Evolutionary conservation across 1,140 invertebrate genomes (phyloP).

Genomic region (Bombus waltoni): DNA sequence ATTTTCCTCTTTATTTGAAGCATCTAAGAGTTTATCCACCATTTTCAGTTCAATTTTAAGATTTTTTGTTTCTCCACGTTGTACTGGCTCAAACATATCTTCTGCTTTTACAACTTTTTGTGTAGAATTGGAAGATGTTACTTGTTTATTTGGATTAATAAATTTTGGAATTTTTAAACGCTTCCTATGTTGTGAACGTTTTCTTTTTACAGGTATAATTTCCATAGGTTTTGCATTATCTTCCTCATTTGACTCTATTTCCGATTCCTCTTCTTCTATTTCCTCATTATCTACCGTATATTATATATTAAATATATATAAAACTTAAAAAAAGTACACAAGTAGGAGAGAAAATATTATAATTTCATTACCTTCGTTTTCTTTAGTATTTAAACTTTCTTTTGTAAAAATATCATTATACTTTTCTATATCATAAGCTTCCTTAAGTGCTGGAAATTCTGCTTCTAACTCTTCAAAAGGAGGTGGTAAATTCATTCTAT

Average conservation of each 20-base stretch:
- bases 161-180: conserved; percentile 87
- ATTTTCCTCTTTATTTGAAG: conserved; percentile 52
- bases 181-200: conserved; percentile 83
- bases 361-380: conserved; percentile 67
- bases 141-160: conserved; percentile 81
- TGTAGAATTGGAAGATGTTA: conserved; percentile 65
- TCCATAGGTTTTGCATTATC: conserved; percentile 72
- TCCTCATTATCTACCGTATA: conserved; percentile 40
- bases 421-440: conserved; percentile 78
- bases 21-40: conserved; percentile 73
- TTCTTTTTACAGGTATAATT: conserved; percentile 84
- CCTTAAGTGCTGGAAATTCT: conserved; percentile 77
- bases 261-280: conserved; percentile 87
- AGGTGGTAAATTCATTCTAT: conserved; percentile 95
- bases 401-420: conserved; percentile 81
- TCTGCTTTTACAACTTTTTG: conserved; percentile 83
- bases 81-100: conserved; percentile 86
- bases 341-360: background rate
- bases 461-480: conserved; percentile 88
- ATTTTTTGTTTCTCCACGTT: conserved; percentile 80
- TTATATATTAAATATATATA: background rate
- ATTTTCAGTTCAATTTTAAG: conserved; percentile 87
- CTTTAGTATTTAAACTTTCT: conserved; percentile 69
- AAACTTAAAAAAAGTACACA: background rate
- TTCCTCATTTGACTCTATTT: conserved; percentile 90